Evolutionary conservation across 2,113 vertebrate species (phyloP).

Genomic region (Psilopsiagon aymara): DNA sequence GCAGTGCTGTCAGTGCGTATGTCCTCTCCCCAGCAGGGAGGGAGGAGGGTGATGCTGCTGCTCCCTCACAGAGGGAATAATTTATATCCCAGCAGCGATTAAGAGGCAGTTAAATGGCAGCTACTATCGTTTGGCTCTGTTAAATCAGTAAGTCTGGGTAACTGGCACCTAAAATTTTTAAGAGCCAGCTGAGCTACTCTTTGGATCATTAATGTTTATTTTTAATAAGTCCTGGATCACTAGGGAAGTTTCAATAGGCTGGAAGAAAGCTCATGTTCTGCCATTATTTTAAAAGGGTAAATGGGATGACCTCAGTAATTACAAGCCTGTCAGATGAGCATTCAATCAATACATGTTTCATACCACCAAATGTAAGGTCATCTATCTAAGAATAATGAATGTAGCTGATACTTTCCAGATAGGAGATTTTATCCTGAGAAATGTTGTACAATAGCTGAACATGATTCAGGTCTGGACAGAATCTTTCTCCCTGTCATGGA

Average conservation of each 20-base stretch:
- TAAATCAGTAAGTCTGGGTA: conserved; percentile 23
- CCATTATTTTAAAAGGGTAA: conserved; percentile 37
- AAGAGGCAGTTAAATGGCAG: conserved; percentile 7
- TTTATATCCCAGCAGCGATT: conserved; percentile 11
- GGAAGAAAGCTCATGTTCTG: neutral
- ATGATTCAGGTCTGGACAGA: neutral
- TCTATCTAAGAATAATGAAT: neutral
- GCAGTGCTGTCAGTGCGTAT: neutral
- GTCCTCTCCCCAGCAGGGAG: rapidly evolving
- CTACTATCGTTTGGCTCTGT: neutral
- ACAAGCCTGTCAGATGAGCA: conserved; percentile 10
- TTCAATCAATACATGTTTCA: conserved; percentile 34
- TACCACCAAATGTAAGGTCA: neutral
- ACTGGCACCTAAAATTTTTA: conserved; percentile 60
- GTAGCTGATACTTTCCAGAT: neutral
- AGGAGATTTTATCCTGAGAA: neutral
- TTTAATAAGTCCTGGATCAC: conserved; percentile 42
- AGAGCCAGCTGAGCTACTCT: conserved; percentile 22
- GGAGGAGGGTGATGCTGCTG: neutral
- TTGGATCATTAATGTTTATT: conserved; percentile 65
- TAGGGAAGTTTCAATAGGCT: conserved; percentile 16
- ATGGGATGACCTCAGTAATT: conserved; percentile 45
- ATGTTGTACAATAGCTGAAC: neutral
- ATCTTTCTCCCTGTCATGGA: rapidly evolving
- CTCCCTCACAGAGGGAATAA: neutral